These are phyloP conservation scores for Machaerirhynchus nigripectus DNA, from an alignment of 2,113 vertebrate species.

Conservation along the genomic window DNA sequence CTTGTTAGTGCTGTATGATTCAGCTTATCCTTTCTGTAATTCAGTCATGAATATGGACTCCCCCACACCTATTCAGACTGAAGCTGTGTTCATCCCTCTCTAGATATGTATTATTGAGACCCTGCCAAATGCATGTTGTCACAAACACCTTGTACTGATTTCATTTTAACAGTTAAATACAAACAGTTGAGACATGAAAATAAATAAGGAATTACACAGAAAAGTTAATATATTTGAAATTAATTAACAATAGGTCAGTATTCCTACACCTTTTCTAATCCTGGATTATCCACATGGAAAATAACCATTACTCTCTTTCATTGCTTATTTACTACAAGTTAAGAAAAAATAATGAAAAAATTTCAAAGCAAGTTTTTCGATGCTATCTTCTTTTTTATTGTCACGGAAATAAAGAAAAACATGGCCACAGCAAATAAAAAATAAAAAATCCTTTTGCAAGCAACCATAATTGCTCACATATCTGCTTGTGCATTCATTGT, in stretches of 20 bases:
- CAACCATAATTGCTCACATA: background rate
- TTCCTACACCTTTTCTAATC: background rate
- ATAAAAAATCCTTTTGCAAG: background rate
- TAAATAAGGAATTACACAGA: background rate
- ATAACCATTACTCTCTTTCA: background rate
- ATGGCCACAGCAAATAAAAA: background rate
- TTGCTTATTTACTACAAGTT: background rate
- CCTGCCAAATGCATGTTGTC: background rate
- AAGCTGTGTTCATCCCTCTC: background rate
- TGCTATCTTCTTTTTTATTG: background rate
- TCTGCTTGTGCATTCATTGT: background rate
- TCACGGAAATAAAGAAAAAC: background rate
- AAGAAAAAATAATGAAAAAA: background rate
- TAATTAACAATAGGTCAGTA: background rate
- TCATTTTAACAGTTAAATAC: background rate
- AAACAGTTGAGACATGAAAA: background rate
- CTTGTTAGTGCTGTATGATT: background rate
- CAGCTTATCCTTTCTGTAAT: background rate
- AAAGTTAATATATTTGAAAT: background rate
- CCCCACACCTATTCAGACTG: background rate
- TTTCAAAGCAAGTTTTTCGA: background rate
- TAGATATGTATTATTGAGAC: background rate
- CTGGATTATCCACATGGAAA: background rate
- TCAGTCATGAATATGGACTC: background rate
- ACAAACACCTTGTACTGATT: background rate